Evolutionary conservation across 1,140 invertebrate genomes (phyloP), one percentile per base, ranked within the genome.

Genomic region (Drosophila micromelanica): DNA sequence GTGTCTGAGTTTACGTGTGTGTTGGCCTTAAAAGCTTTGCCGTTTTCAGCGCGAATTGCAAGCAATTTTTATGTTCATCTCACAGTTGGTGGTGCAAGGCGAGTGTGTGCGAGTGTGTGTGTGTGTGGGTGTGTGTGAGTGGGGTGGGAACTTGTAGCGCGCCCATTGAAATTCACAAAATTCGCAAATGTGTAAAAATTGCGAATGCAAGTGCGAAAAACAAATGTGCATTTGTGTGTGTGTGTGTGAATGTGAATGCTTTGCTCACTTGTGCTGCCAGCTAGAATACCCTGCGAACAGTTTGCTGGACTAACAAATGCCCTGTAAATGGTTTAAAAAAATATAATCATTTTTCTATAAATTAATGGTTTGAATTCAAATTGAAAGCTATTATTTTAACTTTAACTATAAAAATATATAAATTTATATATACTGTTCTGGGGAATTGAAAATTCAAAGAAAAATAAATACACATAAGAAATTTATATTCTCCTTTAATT

Each of bases 21-120:
- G 37, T 57, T 23, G 45, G 40, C 49, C 27, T n/a, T 45, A 59
- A 45, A 60, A 54, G 68, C 78, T 65, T 42, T 23, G 8, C 32
- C 6, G 51, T 30, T 7, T 69, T 32, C 43, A 17, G 42, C 11
- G 51, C 45, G 2, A 57, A 27, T 59, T 62, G 57, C 59, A 46
- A 46, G 59, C 78, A 79, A 67, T 76, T 63, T 73, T 76, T 5
- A 27, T 30, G 46, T 23, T 49, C 46, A n/a, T 2, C 23, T 11
- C 43, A 17, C 17, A 17, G 17, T 11, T 46, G 45, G 45, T 5
- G 45, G 45, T 23, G 46, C 23, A n/a, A 2, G 23, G 46, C 23
- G 46, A 23, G 27, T n/a, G 46, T n/a, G 23, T 3, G 23, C 5
- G 23, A 5, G 5, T 4, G 5, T 5, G 23, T 2, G 2, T 2